Evolutionary conservation across 2,888 invertebrate genomes (phyloP).

Genomic region (Tortrix viridana): DNA sequence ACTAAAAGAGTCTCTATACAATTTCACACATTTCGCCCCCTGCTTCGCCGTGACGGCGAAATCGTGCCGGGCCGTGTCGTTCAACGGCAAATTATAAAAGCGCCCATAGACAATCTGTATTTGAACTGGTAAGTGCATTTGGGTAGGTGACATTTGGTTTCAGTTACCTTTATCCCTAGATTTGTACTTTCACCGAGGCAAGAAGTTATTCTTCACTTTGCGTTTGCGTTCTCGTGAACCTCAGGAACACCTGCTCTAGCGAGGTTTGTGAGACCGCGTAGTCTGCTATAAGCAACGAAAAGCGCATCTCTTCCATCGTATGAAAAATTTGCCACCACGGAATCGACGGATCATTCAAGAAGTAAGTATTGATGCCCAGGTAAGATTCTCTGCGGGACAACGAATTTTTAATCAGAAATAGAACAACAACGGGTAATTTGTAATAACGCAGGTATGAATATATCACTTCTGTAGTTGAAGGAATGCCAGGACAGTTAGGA

Average conservation of each 20-base stretch:
- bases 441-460: too few species aligned
- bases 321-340: constrained; percentile 89
- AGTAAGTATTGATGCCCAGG: constrained; percentile 88
- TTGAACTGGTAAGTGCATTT: too few species aligned
- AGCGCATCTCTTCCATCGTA: constrained; percentile 85
- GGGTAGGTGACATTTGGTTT: too few species aligned
- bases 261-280: constrained; percentile 92
- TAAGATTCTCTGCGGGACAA: constrained; percentile 85
- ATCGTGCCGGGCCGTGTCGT: too few species aligned
- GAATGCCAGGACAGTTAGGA: too few species aligned
- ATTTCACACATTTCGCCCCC: background rate
- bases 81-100: background rate
- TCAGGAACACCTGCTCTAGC: constrained; percentile 90
- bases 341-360: constrained; percentile 82
- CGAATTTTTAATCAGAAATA: background rate
- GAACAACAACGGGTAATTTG: background rate
- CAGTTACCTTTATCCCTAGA: too few species aligned
- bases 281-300: constrained; percentile 86
- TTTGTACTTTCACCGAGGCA: background rate
- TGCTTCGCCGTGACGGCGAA: background rate
- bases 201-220: constrained; percentile 37
- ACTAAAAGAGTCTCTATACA: too few species aligned
- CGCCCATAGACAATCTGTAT: background rate
- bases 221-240: constrained; percentile 80
- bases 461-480: too few species aligned